Conservation (phyloP, 2,113 vertebrate species). For the Poeciliopsis occidentalis region DNA sequence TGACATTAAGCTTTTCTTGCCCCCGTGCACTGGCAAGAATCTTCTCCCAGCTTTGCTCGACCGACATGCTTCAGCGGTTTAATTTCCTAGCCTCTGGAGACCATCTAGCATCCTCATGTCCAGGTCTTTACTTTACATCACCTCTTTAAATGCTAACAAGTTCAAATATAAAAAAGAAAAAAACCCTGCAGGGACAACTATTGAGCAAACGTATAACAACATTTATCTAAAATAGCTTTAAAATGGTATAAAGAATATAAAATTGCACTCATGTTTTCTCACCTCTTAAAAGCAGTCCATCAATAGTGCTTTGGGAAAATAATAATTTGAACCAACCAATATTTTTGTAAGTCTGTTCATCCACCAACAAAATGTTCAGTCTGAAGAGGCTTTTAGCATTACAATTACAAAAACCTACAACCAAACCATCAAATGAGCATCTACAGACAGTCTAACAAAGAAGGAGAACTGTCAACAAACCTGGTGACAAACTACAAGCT, state of each 20-base stretch:
- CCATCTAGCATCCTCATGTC: slow-evolving; percentile 38
- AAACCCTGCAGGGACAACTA: not conserved
- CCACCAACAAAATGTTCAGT: no score
- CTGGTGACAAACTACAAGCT: not conserved
- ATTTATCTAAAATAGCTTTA: not conserved
- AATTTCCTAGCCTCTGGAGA: slow-evolving; percentile 41
- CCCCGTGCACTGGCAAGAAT: slow-evolving; percentile 19
- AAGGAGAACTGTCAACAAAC: not conserved
- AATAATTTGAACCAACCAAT: no score
- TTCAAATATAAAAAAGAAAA: slow-evolving; percentile 1
- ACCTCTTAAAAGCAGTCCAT: not conserved
- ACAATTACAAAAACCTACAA: not conserved
- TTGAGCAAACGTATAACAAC: not conserved
- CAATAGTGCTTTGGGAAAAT: not conserved
- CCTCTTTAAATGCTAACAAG: not conserved
- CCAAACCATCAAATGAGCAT: not conserved
- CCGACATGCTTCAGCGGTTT: slow-evolving; percentile 58
- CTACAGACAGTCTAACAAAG: not conserved
- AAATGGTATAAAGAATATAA: not conserved
- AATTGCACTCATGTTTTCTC: not conserved
- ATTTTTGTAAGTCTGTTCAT: no score
- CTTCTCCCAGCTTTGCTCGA: slow-evolving; percentile 47
- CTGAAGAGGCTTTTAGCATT: not conserved
- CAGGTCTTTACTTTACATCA: slow-evolving; percentile 20
- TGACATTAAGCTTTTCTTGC: slow-evolving; percentile 54